A percentile compares a stretch with the other conserved stretches of the same genome.
Evolutionary conservation across 2,113 vertebrate species (phyloP).

Genomic region (Nannospalax galili): DNA sequence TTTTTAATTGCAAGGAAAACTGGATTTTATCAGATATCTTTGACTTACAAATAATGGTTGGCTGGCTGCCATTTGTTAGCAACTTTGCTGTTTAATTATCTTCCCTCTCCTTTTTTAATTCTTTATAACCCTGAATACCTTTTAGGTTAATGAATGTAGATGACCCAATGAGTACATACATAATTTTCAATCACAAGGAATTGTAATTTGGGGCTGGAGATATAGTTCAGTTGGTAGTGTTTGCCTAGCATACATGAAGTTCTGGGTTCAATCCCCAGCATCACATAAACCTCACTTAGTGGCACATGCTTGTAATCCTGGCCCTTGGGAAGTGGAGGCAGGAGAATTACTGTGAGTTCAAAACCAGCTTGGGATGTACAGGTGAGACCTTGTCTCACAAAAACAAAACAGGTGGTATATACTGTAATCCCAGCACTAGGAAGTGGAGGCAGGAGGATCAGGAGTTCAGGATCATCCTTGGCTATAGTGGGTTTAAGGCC

Average conservation of each 20-base stretch:
- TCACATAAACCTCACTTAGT: neutral
- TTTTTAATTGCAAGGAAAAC: neutral
- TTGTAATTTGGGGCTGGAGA: neutral
- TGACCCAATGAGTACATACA: neutral
- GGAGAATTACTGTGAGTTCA: too few species aligned
- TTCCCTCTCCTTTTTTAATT: neutral
- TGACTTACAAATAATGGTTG: neutral
- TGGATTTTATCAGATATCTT: neutral
- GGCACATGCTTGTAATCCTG: too few species aligned
- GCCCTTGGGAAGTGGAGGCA: too few species aligned
- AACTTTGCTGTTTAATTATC: neutral
- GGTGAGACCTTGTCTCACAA: too few species aligned
- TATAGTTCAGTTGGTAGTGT: neutral
- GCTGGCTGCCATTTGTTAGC: neutral
- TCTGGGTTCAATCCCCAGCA: neutral
- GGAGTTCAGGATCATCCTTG: too few species aligned
- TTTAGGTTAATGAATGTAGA: neutral
- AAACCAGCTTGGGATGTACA: too few species aligned
- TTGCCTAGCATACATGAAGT: neutral
- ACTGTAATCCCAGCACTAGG: too few species aligned
- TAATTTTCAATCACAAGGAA: constrained; percentile 33
- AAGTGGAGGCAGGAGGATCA: too few species aligned
- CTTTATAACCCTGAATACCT: neutral
- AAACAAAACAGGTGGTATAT: too few species aligned
- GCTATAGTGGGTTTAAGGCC: too few species aligned